Percentiles rank a stretch among this genome's conserved stretches.
Conservation (phyloP, 23 tunicate genomes). For the Ascidia mentula region DNA sequence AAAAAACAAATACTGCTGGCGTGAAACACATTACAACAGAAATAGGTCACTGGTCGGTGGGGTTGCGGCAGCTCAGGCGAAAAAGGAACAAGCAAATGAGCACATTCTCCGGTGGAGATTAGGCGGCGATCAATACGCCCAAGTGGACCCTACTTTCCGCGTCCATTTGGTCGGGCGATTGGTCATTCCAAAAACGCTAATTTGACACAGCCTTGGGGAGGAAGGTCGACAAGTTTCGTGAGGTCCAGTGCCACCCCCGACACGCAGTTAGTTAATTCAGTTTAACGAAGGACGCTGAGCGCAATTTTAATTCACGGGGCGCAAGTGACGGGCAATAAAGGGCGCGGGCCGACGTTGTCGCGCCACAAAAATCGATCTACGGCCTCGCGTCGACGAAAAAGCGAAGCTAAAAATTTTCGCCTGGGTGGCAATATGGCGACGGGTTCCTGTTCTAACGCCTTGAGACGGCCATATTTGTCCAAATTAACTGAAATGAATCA, state of each 20-base stretch:
- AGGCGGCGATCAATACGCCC: neutral
- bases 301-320: constrained; percentile 1
- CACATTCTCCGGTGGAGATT: neutral
- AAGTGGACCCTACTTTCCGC: neutral
- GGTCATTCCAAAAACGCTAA: neutral
- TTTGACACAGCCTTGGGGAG: neutral
- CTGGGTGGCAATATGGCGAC: constrained; percentile 1
- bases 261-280: neutral
- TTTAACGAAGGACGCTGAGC: neutral
- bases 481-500: too few species aligned
- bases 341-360: neutral
- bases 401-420: neutral
- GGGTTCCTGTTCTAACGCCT: neutral
- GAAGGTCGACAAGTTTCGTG: neutral
- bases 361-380: constrained; percentile 8
- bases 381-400: neutral
- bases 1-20: neutral
- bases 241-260: neutral
- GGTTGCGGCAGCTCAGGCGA: neutral
- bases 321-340: neutral
- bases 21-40: neutral
- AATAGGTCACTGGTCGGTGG: neutral
- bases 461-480: neutral
- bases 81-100: neutral
- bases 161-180: neutral